A percentile compares a stretch with the other conserved stretches of the same genome.
Evolutionary conservation across 2,888 invertebrate genomes (phyloP).

Genomic region (Drosophila rubida): DNA sequence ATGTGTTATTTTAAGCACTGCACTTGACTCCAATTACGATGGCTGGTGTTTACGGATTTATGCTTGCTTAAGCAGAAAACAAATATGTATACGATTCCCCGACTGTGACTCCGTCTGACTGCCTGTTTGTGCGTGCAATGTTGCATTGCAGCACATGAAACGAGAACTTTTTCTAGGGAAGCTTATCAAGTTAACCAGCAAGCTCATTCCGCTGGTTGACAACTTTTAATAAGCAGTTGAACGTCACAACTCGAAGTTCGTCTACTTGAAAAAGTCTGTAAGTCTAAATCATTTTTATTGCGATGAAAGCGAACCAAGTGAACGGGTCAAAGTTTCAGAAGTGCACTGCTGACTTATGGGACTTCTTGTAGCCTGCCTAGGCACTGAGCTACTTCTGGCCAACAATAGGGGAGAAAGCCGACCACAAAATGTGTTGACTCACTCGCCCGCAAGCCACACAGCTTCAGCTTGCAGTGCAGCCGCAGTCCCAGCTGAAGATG

Average conservation of each 20-base stretch:
- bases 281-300: constrained; percentile 11
- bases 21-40: constrained; percentile 76
- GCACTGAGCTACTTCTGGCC: constrained; percentile 3
- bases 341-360: constrained; percentile 12
- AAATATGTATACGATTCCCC: constrained; percentile 32
- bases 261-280: not conserved
- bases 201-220: constrained; percentile 11
- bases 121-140: constrained; percentile 38
- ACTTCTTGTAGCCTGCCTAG: constrained; percentile 15
- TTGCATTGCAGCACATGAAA: constrained; percentile 28
- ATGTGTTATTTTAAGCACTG: constrained; percentile 33
- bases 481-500: not conserved
- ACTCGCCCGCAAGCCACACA: constrained; percentile 20
- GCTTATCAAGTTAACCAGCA: constrained; percentile 21
- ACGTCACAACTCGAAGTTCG: not conserved
- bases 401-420: constrained; percentile 49
- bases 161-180: constrained; percentile 18
- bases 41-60: constrained; percentile 79
- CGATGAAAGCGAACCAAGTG: not conserved
- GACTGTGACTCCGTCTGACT: constrained; percentile 8
- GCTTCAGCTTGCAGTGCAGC: not conserved
- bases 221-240: constrained; percentile 1
- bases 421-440: constrained; percentile 17
- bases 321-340: constrained; percentile 16
- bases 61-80: constrained; percentile 79